These are phyloP conservation scores for Cydia fagiglandana DNA, from an alignment of 1,140 invertebrate genomes.

Conservation along the genomic window DNA sequence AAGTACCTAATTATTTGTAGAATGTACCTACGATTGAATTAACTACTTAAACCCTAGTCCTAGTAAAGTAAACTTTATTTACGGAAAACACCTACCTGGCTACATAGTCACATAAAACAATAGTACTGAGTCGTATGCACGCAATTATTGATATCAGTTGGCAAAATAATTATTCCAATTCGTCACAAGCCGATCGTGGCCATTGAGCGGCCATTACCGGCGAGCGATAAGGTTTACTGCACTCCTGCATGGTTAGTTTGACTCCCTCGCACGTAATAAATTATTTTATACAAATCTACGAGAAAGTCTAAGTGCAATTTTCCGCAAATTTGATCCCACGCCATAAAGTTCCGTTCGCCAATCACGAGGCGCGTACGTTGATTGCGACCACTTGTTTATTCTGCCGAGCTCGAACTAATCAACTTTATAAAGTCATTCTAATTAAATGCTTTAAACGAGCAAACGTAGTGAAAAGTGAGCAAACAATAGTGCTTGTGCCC, in stretches of 20 bases:
- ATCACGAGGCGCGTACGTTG: slow-evolving; percentile 37
- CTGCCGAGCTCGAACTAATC: slow-evolving; percentile 37
- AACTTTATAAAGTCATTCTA: slow-evolving; percentile 50
- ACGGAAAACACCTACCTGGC: not conserved
- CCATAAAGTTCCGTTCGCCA: slow-evolving; percentile 46
- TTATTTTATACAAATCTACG: slow-evolving; percentile 65
- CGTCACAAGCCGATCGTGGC: slow-evolving; percentile 58
- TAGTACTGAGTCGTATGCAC: not conserved
- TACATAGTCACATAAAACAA: not conserved
- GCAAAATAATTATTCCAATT: slow-evolving; percentile 64
- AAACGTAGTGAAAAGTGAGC: slow-evolving; percentile 7
- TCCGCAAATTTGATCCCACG: slow-evolving; percentile 69
- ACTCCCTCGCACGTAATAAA: slow-evolving; percentile 68
- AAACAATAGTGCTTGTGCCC: slow-evolving; percentile 7
- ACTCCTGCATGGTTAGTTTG: slow-evolving; percentile 71
- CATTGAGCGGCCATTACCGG: slow-evolving; percentile 65
- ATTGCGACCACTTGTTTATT: slow-evolving; percentile 34
- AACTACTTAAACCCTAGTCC: not conserved
- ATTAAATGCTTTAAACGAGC: slow-evolving; percentile 37
- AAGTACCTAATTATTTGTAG: too few species aligned
- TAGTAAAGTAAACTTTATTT: not conserved
- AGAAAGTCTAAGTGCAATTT: slow-evolving; percentile 68
- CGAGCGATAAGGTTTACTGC: slow-evolving; percentile 67
- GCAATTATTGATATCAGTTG: slow-evolving; percentile 43
- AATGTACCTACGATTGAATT: not conserved